Evolutionary conservation across 2,888 invertebrate species (phyloP).

Genomic region (Koerneria pararmatus): DNA sequence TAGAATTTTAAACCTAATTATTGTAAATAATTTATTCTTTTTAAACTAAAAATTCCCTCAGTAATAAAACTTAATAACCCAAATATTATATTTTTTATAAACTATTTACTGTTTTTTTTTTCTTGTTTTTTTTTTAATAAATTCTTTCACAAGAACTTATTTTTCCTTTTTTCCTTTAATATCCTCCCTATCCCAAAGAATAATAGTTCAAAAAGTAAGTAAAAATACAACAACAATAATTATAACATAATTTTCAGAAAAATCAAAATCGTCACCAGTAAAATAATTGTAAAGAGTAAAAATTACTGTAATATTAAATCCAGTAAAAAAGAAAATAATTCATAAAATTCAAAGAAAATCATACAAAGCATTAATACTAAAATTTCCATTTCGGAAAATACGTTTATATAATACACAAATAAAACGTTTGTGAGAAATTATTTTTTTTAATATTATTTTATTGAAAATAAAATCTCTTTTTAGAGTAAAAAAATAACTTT

Average conservation of each 20-base stretch:
- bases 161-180: conserved; percentile 15
- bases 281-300: conserved; percentile 31
- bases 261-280: conserved; percentile 34
- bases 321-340: conserved; percentile 22
- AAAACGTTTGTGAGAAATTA: no score
- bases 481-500: no score
- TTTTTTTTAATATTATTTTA: no score
- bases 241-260: conserved; percentile 33
- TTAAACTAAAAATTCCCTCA: conserved; percentile 46
- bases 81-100: conserved; percentile 46
- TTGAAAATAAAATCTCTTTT: no score
- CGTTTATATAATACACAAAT: no score
- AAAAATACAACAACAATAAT: conserved; percentile 34
- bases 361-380: no score
- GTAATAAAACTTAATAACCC: conserved; percentile 32
- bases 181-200: conserved; percentile 1
- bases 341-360: conserved; percentile 8
- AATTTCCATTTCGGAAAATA: no score
- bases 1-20: conserved; percentile 42
- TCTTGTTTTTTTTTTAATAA: not conserved
- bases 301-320: conserved; percentile 23
- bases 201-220: conserved; percentile 27
- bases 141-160: conserved; percentile 3
- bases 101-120: conserved; percentile 32
- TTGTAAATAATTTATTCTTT: conserved; percentile 46